These are phyloP conservation scores for Ladona fulva DNA, from an alignment of 1,140 invertebrate species.

Conservation along the genomic window DNA sequence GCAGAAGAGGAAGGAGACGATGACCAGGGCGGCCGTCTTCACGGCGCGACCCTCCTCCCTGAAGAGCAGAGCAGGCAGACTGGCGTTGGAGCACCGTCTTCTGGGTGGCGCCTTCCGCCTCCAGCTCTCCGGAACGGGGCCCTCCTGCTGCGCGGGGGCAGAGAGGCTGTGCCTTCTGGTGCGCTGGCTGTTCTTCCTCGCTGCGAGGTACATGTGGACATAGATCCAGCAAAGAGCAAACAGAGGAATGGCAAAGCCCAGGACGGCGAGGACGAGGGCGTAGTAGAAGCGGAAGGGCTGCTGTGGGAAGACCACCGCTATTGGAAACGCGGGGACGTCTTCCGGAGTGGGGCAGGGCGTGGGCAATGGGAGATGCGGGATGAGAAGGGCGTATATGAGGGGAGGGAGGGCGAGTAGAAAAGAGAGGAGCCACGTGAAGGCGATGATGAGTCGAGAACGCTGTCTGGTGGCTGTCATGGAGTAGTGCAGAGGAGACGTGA, in stretches of 20 bases:
- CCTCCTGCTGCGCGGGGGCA: conserved; percentile 27
- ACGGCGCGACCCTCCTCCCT: conserved; percentile 47
- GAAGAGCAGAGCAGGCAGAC: conserved; percentile 36
- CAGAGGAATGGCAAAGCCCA: conserved; percentile 43
- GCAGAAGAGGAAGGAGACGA: conserved; percentile 43
- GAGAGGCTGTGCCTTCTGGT: conserved; percentile 45
- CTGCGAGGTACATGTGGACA: conserved; percentile 45
- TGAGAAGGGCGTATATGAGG: conserved; percentile 20
- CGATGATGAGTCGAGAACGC: conserved; percentile 37
- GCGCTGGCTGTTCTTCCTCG: conserved; percentile 42
- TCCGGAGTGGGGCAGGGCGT: conserved; percentile 18
- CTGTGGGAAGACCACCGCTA: neutral
- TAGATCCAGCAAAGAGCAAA: conserved; percentile 45
- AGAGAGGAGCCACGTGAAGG: conserved; percentile 31
- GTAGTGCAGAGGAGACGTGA: conserved; percentile 46
- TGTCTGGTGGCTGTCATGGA: conserved; percentile 40
- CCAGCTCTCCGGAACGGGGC: conserved; percentile 20
- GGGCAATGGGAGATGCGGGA: conserved; percentile 17
- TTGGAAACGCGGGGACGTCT: conserved; percentile 18
- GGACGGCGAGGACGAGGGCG: conserved; percentile 28
- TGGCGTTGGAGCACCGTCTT: conserved; percentile 34
- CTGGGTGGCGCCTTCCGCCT: conserved; percentile 25
- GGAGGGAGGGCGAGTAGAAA: conserved; percentile 33
- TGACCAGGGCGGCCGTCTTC: conserved; percentile 44
- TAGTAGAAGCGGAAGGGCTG: conserved; percentile 26